A percentile compares a stretch with the other conserved stretches of the same genome.
phyloP scores from a whole-genome alignment of 1,140 invertebrate genomes.

The Aphaenogaster rudis region DNA sequence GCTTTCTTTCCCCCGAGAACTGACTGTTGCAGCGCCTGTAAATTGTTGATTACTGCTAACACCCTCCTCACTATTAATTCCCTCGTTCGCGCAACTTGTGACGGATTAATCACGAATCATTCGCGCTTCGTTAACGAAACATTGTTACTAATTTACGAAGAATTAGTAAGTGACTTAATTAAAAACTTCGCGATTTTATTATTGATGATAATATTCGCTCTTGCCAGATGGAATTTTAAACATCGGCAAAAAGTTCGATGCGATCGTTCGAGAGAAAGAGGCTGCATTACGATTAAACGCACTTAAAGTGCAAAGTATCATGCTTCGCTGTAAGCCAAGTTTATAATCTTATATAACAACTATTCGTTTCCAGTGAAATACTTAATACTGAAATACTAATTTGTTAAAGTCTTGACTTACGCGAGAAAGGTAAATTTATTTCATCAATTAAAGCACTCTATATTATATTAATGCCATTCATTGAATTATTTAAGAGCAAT shows the following conservation, averaged over 20 bases:
- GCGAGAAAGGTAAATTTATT: conserved; percentile 4
- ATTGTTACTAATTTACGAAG: conserved; percentile 24
- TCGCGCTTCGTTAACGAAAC: conserved; percentile 23
- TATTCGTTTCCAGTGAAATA: neutral
- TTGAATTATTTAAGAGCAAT: conserved; percentile 9
- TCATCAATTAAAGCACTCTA: neutral
- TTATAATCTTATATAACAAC: conserved; percentile 21
- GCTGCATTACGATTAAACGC: neutral
- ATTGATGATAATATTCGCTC: neutral
- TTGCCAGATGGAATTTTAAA: conserved; percentile 25
- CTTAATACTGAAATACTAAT: conserved; percentile 7
- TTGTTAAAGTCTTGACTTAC: neutral
- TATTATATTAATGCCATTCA: neutral
- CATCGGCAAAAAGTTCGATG: conserved; percentile 13
- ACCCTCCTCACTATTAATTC: conserved; percentile 12
- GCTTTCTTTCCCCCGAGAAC: neutral
- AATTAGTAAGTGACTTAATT: conserved; percentile 33
- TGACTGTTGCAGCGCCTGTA: neutral
- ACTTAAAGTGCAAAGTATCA: conserved; percentile 21
- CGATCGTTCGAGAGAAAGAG: neutral
- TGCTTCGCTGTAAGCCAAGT: conserved; percentile 3
- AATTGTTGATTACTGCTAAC: conserved; percentile 21
- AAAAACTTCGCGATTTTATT: conserved; percentile 41
- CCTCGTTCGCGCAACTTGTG: conserved; percentile 22
- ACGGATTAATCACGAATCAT: conserved; percentile 20